phyloP scores from a whole-genome alignment of 2,888 invertebrate genomes.

The Hemicrepidius hirtus region DNA sequence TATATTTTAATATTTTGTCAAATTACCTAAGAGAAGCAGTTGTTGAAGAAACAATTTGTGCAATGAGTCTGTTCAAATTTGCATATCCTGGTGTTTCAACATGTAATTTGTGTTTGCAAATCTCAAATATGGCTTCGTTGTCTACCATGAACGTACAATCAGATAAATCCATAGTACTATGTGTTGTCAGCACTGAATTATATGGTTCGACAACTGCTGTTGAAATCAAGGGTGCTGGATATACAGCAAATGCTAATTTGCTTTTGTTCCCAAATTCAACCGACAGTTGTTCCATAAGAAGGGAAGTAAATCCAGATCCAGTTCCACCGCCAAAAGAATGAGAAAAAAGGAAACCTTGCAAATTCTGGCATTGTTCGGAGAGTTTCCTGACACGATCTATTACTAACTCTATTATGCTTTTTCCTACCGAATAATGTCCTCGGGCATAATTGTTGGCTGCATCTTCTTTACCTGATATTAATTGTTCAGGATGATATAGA shows the following conservation, averaged over 20 bases:
- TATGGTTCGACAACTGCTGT: constrained; percentile 77
- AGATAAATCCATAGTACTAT: constrained; percentile 59
- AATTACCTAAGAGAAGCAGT: background rate
- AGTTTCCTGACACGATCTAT: constrained; percentile 81
- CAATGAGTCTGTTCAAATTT: background rate
- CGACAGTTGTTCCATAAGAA: constrained; percentile 85
- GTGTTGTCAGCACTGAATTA: constrained; percentile 66
- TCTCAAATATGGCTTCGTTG: constrained; percentile 80
- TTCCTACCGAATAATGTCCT: constrained; percentile 75
- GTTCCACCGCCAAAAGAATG: constrained; percentile 89
- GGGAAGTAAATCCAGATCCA: constrained; percentile 88
- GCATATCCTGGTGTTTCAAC: background rate
- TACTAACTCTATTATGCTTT: constrained; percentile 81
- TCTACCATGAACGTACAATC: constrained; percentile 82
- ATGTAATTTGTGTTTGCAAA: constrained; percentile 66
- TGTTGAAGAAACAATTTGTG: background rate
- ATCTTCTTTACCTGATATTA: constrained; percentile 88
- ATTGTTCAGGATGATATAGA: constrained; percentile 86
- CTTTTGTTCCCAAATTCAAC: background rate
- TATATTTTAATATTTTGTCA: too few species aligned
- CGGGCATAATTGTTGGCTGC: constrained; percentile 81
- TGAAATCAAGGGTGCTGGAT: constrained; percentile 83
- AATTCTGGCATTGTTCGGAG: constrained; percentile 77
- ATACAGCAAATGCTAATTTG: constrained; percentile 74
- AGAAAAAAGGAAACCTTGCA: constrained; percentile 68